Evolutionary conservation across 2,888 invertebrate genomes (phyloP).

Genomic region (Hylaea fasciaria): DNA sequence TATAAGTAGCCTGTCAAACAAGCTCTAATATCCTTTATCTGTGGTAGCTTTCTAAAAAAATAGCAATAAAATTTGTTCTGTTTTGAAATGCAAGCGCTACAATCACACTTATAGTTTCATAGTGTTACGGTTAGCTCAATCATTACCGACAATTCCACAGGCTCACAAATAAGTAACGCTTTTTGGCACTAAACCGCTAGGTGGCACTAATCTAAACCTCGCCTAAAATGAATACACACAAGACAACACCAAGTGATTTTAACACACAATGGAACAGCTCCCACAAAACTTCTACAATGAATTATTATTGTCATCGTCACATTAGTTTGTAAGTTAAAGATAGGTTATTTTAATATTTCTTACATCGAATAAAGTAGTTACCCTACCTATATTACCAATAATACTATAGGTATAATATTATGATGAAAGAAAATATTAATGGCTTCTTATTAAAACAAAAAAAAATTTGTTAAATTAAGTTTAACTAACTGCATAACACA

Average conservation of each 20-base stretch:
- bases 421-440: too few species aligned
- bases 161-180: conserved; percentile 32
- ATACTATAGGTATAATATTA: not conserved
- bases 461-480: too few species aligned
- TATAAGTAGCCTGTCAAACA: conserved; percentile 33
- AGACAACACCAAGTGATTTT: conserved; percentile 18
- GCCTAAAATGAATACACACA: conserved; percentile 4
- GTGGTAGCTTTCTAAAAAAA: too few species aligned
- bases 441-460: too few species aligned
- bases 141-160: not conserved
- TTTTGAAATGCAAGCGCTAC: conserved; percentile 4
- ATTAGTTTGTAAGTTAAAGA: conserved; percentile 54
- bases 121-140: not conserved
- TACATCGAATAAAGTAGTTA: not conserved
- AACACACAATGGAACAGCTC: conserved; percentile 18
- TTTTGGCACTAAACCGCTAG: conserved; percentile 53
- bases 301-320: conserved; percentile 81
- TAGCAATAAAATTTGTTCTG: too few species aligned
- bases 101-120: not conserved
- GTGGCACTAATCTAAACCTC: conserved; percentile 38
- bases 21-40: conserved; percentile 10
- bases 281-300: not conserved
- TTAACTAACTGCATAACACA: too few species aligned
- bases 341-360: not conserved
- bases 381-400: not conserved